Base-by-base conservation (phyloP, 2,888 invertebrate genomes). In the Cantharis rufa region DNA sequence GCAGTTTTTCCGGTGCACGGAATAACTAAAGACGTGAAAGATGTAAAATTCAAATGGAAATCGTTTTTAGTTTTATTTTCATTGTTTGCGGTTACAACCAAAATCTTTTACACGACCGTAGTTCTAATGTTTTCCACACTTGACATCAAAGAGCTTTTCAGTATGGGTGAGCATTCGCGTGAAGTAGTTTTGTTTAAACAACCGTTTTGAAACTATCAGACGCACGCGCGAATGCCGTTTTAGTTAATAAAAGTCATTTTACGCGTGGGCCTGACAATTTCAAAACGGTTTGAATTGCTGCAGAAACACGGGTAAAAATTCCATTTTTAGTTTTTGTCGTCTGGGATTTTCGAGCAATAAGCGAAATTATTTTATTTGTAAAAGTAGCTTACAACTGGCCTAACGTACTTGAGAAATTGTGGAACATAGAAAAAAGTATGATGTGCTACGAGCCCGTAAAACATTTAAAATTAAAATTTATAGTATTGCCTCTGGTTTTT, bases 331-430 rank as follows among this genome's bases (percentile, higher is more conserved):
- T 75, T 18, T 61, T 27, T 1, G 28, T 79, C 18, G 11, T 77
- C 11, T 80, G 80, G 80, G 73, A 75, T 69, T 18, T 75, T n/a
- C 63, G 80, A 21, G 32, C 69, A 62, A 10, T 75, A 11, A 61
- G 62, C 15, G 70, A 64, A 16, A 15, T 75, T 7, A 16, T 79
- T 7, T 15, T 78, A 1, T 75, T 75, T 62, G 9, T 80, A 11
- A 72, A 32, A 71, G 3, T 76, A 4, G 80, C 78, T 0, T 28
- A 28, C 10, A 78, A 75, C 66, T 80, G 80, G 80, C 75, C 77
- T 9, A 61, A 63, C 16, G 69, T 80, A n/a, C 61, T 80, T 11
- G 18, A 74, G 15, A 28, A 79, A 16, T 80, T 79, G 80, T 66
- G 61, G n/a, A 64, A 70, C 70, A 73, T 80, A 68, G 80, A 80